Evolutionary conservation across 2,113 vertebrate genomes (phyloP).

Genomic region (Malurus alboscapulatus): DNA sequence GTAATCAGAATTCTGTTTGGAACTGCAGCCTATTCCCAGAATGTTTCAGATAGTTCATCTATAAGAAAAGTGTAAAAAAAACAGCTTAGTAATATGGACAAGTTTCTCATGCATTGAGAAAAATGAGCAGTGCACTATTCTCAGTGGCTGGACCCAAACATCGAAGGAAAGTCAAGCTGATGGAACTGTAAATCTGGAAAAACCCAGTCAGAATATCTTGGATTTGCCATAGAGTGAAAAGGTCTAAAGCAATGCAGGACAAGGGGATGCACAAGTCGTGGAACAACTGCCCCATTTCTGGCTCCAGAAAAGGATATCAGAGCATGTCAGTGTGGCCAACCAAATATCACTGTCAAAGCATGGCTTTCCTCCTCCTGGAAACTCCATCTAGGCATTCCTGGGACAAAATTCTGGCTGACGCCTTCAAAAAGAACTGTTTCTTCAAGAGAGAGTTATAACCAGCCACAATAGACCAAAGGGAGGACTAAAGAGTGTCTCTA

Average conservation of each 20-base stretch:
- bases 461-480: not conserved
- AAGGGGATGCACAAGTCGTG: not conserved
- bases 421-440: not conserved
- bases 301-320: not conserved
- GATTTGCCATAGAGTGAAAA: not conserved
- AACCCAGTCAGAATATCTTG: not conserved
- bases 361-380: not conserved
- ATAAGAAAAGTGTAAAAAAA: not conserved
- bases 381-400: not conserved
- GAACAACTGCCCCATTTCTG: not conserved
- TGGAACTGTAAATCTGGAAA: not conserved
- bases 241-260: not conserved
- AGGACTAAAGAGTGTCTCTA: not conserved
- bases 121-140: not conserved
- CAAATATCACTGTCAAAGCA: not conserved
- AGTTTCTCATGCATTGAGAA: not conserved
- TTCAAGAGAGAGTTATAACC: not conserved
- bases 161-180: not conserved
- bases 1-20: not conserved
- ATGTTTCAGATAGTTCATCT: not conserved
- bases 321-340: not conserved
- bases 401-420: not conserved
- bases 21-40: not conserved
- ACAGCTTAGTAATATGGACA: rapidly evolving
- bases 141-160: not conserved